These are phyloP conservation scores for Drosophila nannoptera DNA, from an alignment of 1,140 invertebrate species.

Conservation along the genomic window DNA sequence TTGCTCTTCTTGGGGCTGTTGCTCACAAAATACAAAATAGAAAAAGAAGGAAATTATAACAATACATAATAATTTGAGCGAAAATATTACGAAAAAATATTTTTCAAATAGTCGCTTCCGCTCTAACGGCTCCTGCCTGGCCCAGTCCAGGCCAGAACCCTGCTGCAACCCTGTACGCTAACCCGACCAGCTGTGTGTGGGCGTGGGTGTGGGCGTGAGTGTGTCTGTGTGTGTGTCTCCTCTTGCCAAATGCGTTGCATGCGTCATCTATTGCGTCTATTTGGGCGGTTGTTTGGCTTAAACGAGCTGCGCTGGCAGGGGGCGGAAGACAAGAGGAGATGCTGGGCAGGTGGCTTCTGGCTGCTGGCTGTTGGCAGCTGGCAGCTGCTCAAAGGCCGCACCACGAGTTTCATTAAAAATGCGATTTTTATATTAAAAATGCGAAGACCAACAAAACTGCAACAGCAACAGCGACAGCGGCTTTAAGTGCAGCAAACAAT, in stretches of 20 bases:
- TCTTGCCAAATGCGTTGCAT: slow-evolving; percentile 60
- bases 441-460: slow-evolving; percentile 46
- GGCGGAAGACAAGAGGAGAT: background rate
- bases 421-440: slow-evolving; percentile 44
- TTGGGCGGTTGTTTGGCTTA: slow-evolving; percentile 41
- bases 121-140: slow-evolving; percentile 26
- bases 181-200: background rate
- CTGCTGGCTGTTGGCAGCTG: slow-evolving; percentile 19
- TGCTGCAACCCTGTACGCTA: slow-evolving; percentile 27
- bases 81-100: slow-evolving; percentile 62
- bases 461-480: slow-evolving; percentile 5
- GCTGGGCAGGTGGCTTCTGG: no score
- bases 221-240: slow-evolving; percentile 25
- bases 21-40: slow-evolving; percentile 21
- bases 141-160: background rate
- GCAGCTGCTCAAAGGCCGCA: slow-evolving; percentile 23
- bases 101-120: slow-evolving; percentile 71
- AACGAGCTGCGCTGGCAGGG: no score
- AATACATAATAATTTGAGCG: slow-evolving; percentile 75
- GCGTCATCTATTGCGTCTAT: slow-evolving; percentile 73
- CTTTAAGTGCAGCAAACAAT: slow-evolving; percentile 28
- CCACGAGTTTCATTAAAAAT: slow-evolving; percentile 46
- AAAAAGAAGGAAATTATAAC: slow-evolving; percentile 59
- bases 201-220: slow-evolving; percentile 9
- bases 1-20: slow-evolving; percentile 23